Base-by-base conservation (phyloP, 1,140 invertebrate genomes). In the Drosophila busckii region DNA sequence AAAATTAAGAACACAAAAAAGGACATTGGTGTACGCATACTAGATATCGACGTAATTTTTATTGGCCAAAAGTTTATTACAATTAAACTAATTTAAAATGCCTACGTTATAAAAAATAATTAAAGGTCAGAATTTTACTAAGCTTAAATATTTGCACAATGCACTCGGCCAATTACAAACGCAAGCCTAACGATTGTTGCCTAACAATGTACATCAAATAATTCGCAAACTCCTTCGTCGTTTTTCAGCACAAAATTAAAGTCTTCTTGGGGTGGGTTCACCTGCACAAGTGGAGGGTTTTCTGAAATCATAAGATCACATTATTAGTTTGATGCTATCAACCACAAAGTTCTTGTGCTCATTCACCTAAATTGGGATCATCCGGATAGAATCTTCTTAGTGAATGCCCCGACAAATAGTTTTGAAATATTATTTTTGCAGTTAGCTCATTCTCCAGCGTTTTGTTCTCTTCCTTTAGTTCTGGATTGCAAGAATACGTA, bases 171-270 rank as follows among this genome's bases (percentile, higher is more conserved):
- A 68, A 56, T 40, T 73, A 60, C 55, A 76, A 52, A 31, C 40
- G 45, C 50, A 29, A 29, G 53, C 42, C 38, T 20, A 31, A 28
- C 52, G 20, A 16, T 22, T 29, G 32, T 28, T 55, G 58, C 58
- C 38, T 68, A 78, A 56, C 83, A 83, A 31, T 76, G 69, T 62
- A 87, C 69, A 53, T 87, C 85, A 52, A 87, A 87, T 12, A 87
- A 62, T 37, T 87, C 85, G 54, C 85, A 87, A 48, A 87, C 70
- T 13, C 85, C 85, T 49, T 87, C 85, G 49, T 87, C 83, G 45
- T 45, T 63, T 59, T 76, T 85, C 22, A 87, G 46, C 16, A 66
- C 82, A 38, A 84, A 87, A 38, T 78, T 82, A 15, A 86, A 87
- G 63, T 87, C 85, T 40, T 75, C 65, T 49, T 76, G 76, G 13